Base-by-base conservation (phyloP, 1,140 invertebrate genomes). In the Tribolium madens region DNA sequence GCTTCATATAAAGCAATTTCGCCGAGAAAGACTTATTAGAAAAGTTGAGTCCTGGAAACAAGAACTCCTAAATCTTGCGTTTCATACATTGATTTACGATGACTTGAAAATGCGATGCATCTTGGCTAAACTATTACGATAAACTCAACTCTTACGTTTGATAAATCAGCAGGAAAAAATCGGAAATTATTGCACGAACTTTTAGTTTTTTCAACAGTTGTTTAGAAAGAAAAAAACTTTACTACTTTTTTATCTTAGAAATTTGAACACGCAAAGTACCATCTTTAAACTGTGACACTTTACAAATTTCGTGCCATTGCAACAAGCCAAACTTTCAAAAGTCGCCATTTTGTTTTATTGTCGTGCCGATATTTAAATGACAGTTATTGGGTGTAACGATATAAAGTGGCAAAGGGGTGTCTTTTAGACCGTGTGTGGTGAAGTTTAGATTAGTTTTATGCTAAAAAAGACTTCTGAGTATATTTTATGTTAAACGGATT, bases 321-420 rank as follows among this genome's bases (percentile, higher is more conserved):
- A 26, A 33, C 31, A 7, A 13, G n/a, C 33, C 72, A 17, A 74
- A 57, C 47, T 60, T 73, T 42, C 53, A 7, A 57, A 60, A 74
- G 26, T 74, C 36, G 72, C 50, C 72, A 74, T 74, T 74, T 74
- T 74, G 52, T 74, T 74, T 74, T 74, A 74, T 74, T 74, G 72
- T 60, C 72, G 72, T 60, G 14, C 53, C 15, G 72, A 74, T 74
- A 74, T 74, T 74, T 74, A 74, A 74, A 74, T 74, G 72, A 74
- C 72, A 74, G 50, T 74, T 74, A 74, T 74, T 74, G 50, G 72
- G 26, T 74, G 47, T 74, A 74, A 60, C 72, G 53, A 74, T 42
- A 60, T 57, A 60, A 60, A 74, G 15, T 57, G 53, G 52, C 57
- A 74, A 74, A 74, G 72, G 70, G 17, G 53, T 60, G 72, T 74